A percentile compares a stretch with the other conserved stretches of the same genome.
Conservation (phyloP, 2,113 vertebrate species). For the Lutjanus erythropterus region DNA sequence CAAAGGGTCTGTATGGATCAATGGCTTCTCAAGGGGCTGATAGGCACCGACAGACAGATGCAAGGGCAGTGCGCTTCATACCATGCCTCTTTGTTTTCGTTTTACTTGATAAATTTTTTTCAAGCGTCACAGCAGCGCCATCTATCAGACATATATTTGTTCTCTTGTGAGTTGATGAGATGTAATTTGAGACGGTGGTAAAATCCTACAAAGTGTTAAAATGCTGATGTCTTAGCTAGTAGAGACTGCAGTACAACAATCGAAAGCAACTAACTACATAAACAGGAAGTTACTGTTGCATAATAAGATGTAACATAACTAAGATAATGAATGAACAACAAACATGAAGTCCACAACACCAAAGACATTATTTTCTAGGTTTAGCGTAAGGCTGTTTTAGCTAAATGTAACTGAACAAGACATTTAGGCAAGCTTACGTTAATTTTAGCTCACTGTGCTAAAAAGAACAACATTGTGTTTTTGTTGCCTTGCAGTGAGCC, state of each 20-base stretch:
- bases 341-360: too few relatives aligned
- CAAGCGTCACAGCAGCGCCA: conserved; percentile 24
- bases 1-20: conserved; percentile 74
- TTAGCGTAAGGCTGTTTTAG: too few relatives aligned
- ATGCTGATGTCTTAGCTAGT: background rate
- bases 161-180: conserved; percentile 7
- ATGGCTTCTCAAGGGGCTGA: conserved; percentile 64
- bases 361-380: too few relatives aligned
- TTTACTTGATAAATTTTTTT: conserved; percentile 37
- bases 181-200: conserved; percentile 9
- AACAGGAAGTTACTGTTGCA: background rate
- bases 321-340: too few relatives aligned
- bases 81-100: conserved; percentile 42
- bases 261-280: background rate
- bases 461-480: too few relatives aligned
- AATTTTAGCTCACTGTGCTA: too few relatives aligned
- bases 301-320: background rate
- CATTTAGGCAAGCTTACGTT: too few relatives aligned
- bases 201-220: conserved; percentile 6
- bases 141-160: conserved; percentile 31
- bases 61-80: conserved; percentile 26
- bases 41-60: conserved; percentile 59
- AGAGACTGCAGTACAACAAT: background rate
- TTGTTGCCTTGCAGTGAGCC: too few relatives aligned
- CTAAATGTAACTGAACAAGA: too few relatives aligned